Conservation (phyloP, 2,113 vertebrate species). For the Myodes glareolus region DNA sequence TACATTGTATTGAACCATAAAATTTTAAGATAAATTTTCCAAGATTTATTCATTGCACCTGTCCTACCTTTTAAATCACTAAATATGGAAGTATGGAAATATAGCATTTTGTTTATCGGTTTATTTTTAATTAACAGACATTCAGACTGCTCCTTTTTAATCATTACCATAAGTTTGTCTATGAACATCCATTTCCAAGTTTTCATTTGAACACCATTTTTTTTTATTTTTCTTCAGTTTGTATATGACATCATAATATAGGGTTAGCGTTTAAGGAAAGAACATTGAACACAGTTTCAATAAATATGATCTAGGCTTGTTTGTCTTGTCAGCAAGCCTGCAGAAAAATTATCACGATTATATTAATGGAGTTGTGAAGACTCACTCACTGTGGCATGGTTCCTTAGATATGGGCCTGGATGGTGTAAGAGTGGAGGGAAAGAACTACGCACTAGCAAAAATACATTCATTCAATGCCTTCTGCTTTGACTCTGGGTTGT, state of each 20-base stretch:
- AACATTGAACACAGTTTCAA: background rate
- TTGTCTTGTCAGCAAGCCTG: background rate
- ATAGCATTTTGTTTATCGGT: background rate
- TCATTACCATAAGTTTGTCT: background rate
- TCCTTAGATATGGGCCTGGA: background rate
- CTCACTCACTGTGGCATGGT: background rate
- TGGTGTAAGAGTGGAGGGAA: background rate
- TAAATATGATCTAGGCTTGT: background rate
- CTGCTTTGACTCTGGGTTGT: background rate
- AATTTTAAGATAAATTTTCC: background rate
- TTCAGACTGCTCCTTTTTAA: background rate
- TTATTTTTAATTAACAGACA: background rate
- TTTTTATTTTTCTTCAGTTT: background rate
- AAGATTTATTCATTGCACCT: background rate
- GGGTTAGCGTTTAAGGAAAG: background rate
- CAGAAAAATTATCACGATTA: background rate
- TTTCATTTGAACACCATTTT: background rate
- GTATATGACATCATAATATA: background rate
- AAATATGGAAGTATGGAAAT: background rate
- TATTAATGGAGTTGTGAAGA: no score
- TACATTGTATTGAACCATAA: background rate
- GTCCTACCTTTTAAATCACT: background rate
- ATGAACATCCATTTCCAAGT: background rate
- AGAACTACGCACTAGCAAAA: background rate
- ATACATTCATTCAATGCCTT: background rate